A percentile compares a stretch with the other conserved stretches of the same genome.
Conservation (phyloP, 2,888 invertebrate species). For the Crocallis elinguaria region DNA sequence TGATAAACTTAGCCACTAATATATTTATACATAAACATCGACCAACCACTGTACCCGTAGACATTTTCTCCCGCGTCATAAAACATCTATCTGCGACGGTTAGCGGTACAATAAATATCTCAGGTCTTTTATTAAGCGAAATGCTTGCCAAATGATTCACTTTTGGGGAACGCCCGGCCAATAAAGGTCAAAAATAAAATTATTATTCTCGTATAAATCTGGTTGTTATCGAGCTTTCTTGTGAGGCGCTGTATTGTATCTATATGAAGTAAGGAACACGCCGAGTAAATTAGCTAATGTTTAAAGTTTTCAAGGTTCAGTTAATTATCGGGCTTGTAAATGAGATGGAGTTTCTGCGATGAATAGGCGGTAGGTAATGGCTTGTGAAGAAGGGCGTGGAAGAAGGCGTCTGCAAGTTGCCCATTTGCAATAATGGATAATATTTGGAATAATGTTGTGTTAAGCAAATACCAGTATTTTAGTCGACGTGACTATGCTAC, state of each 20-base stretch:
- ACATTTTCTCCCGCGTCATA: conserved; percentile 19
- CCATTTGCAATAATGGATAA: conserved; percentile 49
- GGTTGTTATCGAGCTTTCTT: conserved; percentile 12
- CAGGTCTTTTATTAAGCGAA: conserved; percentile 31
- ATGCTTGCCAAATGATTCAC: conserved; percentile 36
- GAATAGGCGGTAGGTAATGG: conserved; percentile 60
- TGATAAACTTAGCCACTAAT: conserved; percentile 52
- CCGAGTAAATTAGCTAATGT: conserved; percentile 65
- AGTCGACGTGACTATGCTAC: no score
- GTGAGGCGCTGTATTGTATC: conserved; percentile 19
- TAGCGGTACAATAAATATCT: conserved; percentile 29
- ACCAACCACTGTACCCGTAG: conserved; percentile 23
- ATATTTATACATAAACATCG: conserved; percentile 34
- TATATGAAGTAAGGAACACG: conserved; percentile 38
- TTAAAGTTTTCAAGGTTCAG: conserved; percentile 68
- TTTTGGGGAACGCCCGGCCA: conserved; percentile 26
- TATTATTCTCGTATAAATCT: conserved; percentile 32
- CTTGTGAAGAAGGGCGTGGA: conserved; percentile 55
- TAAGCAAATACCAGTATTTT: no score
- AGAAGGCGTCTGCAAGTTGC: conserved; percentile 45
- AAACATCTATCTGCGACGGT: conserved; percentile 21
- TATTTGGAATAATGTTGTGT: no score
- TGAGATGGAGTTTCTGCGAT: conserved; percentile 50
- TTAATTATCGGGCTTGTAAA: conserved; percentile 67
- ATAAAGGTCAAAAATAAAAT: conserved; percentile 28